Conservation (phyloP, 2,888 invertebrate species). For the Latrodectus hesperus region DNA sequence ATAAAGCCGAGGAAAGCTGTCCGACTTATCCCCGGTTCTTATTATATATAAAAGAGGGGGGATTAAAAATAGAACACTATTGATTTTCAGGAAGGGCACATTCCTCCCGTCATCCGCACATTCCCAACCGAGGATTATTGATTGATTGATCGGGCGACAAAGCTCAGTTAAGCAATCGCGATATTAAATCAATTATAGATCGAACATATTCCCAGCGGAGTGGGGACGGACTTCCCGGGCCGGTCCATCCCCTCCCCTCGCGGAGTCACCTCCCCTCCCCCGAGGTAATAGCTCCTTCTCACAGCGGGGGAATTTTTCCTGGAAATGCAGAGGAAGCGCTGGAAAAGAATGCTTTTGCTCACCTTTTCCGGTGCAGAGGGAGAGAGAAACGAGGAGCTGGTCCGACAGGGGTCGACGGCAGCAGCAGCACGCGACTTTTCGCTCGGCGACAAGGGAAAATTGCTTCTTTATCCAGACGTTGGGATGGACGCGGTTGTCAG, state of each 20-base stretch:
- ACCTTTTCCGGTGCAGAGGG: not conserved
- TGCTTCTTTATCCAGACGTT: slow-evolving; percentile 16
- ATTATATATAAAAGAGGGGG: not conserved
- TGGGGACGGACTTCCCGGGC: not conserved
- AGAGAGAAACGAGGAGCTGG: not conserved
- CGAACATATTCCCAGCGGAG: not conserved
- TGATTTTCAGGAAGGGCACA: not conserved
- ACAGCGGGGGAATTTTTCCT: not conserved
- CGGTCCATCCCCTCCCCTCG: not conserved
- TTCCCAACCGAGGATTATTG: not conserved
- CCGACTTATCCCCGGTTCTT: not conserved
- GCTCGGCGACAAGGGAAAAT: not conserved
- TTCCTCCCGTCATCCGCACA: not conserved
- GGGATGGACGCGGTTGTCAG: slow-evolving; percentile 47
- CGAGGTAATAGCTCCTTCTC: not conserved
- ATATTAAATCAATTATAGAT: not conserved
- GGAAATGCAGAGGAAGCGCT: not conserved
- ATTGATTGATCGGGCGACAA: slow-evolving; percentile 1
- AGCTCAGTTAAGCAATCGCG: not conserved
- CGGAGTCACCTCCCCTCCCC: not conserved
- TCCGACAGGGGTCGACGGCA: not conserved
- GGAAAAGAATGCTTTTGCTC: not conserved
- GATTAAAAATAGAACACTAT: slow-evolving; percentile 3
- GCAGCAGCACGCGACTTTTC: not conserved
- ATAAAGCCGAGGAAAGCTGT: not conserved